Evolutionary conservation across 2,888 invertebrate genomes (phyloP).

Genomic region (Drosophila yooni): DNA sequence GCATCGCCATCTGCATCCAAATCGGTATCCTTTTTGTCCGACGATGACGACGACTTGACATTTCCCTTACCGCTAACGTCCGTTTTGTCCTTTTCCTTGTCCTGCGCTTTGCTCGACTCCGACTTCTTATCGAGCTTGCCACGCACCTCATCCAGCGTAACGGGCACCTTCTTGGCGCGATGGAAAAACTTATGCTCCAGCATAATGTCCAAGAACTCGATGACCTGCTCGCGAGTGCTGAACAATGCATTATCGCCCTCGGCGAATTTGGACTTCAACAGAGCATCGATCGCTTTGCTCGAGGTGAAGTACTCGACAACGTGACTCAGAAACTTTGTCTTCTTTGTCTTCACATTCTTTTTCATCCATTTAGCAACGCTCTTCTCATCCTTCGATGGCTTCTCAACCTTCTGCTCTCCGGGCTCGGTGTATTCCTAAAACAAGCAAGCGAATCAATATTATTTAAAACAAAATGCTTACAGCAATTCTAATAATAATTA

Average conservation of each 20-base stretch:
- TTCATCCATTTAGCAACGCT: constrained; percentile 97
- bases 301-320: constrained; percentile 98
- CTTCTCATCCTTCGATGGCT: constrained; percentile 96
- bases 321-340: constrained; percentile 97
- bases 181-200: constrained; percentile 97
- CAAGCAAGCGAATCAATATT: background rate
- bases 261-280: constrained; percentile 96
- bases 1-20: constrained; percentile 67
- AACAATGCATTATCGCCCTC: constrained; percentile 91
- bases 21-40: constrained; percentile 77
- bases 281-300: constrained; percentile 95
- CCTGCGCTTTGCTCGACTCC: constrained; percentile 56
- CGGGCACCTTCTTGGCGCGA: constrained; percentile 94
- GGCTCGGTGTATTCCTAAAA: constrained; percentile 84
- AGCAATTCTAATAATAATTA: background rate
- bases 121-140: constrained; percentile 60
- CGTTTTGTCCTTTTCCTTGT: constrained; percentile 77
- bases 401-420: constrained; percentile 87
- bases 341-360: constrained; percentile 96
- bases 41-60: constrained; percentile 34
- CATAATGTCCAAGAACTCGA: constrained; percentile 93
- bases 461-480: background rate
- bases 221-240: constrained; percentile 91
- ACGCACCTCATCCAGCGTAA: constrained; percentile 82
- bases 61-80: constrained; percentile 37